A percentile compares a stretch with the other conserved stretches of the same genome.
Conservation (phyloP, 1,140 invertebrate species). For the Drosophila cardini region DNA sequence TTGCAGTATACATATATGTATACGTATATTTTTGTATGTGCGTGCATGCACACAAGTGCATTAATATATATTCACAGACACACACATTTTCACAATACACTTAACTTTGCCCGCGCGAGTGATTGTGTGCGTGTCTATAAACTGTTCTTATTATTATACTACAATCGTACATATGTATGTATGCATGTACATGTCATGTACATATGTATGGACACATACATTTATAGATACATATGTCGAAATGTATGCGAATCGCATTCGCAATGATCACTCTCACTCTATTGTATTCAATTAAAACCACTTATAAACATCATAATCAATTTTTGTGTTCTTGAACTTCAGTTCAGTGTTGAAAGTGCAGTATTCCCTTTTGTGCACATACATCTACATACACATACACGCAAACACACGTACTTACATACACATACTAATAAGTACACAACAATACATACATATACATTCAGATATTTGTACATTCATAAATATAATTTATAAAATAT, state of each 20-base stretch:
- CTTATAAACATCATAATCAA: conserved; percentile 73
- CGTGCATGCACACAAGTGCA: neutral
- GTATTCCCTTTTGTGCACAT: conserved; percentile 45
- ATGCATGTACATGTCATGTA: neutral
- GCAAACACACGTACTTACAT: conserved; percentile 9
- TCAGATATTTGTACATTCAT: conserved; percentile 1
- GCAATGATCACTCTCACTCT: conserved; percentile 64
- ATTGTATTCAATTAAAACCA: conserved; percentile 80
- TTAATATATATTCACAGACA: neutral
- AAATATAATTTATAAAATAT: neutral
- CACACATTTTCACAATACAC: neutral
- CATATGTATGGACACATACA: neutral
- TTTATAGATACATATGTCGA: neutral
- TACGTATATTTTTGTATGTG: neutral
- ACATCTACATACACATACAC: conserved; percentile 17
- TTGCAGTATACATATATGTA: neutral
- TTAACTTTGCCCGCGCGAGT: neutral
- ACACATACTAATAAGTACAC: neutral
- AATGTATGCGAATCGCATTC: conserved; percentile 32
- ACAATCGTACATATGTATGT: neutral
- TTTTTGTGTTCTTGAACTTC: conserved; percentile 80
- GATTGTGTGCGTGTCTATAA: neutral
- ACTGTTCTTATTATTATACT: conserved; percentile 2
- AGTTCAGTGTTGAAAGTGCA: conserved; percentile 65
- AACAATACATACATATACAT: conserved; percentile 20